Base-by-base conservation (phyloP, 2,113 vertebrate species). In the Stigmatopora argus region DNA sequence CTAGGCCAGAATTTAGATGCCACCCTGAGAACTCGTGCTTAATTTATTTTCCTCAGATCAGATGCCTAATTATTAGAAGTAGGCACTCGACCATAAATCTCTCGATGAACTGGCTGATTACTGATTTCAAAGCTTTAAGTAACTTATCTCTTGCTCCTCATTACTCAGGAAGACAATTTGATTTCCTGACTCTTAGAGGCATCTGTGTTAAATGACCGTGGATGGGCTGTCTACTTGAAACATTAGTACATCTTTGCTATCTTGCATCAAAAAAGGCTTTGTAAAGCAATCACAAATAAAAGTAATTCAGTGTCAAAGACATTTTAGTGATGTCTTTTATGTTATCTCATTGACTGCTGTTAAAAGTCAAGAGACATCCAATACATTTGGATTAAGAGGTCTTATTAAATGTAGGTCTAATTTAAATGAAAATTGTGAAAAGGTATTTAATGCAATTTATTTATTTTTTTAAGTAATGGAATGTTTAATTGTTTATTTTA, bases 51-150 rank as follows among this genome's bases (percentile, higher is more conserved):
- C 23, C 14, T 23, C 12, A 31, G 13, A 56, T 31, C 23, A 15
- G 23, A 56, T 17, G 53, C 53, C 53, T 31, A 56, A 17, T 56
- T 56, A 56, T 56, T 56, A 2, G 23, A 31, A 15, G 53, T 56
- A 56, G 53, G 23, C 53, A 56, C 53, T 56, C 19, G 23, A 31
- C 53, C 53, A 34, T 56, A 56, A 56, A 48, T 48, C 46, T 15
- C 46, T 17, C 3, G 15, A 56, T 17, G 23, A 56, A 56, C 53
- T 56, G 3, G 14, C 53, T 31, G 53, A 56, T 56, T 56, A 17
- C 53, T 56, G 53, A 56, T 31, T 56, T 56, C 26, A 14, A 31
- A 56, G 14, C 26, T 17, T 31, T 31, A 15, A 56, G 26, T 31
- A 15, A 56, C 11, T 31, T 56, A 23, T 53, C 23, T 15, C 26